Percentiles rank a stretch among this genome's conserved stretches.
phyloP scores from a whole-genome alignment of 2,797 vertebrate genomes.

The Anableps anableps region DNA sequence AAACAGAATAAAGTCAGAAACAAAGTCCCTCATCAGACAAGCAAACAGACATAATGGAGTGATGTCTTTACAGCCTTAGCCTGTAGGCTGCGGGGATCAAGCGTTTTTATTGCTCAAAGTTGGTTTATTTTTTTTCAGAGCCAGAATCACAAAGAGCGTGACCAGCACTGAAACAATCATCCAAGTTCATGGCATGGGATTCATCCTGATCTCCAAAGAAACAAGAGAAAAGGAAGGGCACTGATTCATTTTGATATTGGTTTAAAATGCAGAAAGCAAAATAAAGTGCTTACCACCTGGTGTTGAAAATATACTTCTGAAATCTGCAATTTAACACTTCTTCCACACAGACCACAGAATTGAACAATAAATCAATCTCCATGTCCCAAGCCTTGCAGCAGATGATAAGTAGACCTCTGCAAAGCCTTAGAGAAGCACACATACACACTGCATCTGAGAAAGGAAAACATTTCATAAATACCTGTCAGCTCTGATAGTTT shows the following conservation, averaged over 20 bases:
- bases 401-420: conserved; percentile 43
- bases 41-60: conserved; percentile 33
- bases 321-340: conserved; percentile 20
- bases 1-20: conserved; percentile 37
- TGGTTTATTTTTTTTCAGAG: conserved; percentile 55
- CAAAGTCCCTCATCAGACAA: conserved; percentile 24
- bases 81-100: conserved; percentile 49
- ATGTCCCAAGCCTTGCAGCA: conserved; percentile 28
- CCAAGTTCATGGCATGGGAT: conserved; percentile 30
- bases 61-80: conserved; percentile 36
- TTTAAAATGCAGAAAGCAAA: conserved; percentile 15
- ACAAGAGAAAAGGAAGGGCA: neutral
- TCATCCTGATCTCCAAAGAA: conserved; percentile 12
- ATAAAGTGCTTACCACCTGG: conserved; percentile 10
- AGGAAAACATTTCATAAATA: conserved; percentile 54
- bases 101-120: conserved; percentile 27
- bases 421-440: conserved; percentile 21
- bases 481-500: conserved; percentile 39
- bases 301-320: conserved; percentile 15
- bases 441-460: conserved; percentile 15
- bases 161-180: conserved; percentile 33
- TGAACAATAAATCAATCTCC: conserved; percentile 49
- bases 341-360: conserved; percentile 9
- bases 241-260: conserved; percentile 1
- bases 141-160: conserved; percentile 44